A percentile compares a stretch with the other conserved stretches of the same genome.
phyloP scores from a whole-genome alignment of 2,113 vertebrate species.

The Cariama cristata region DNA sequence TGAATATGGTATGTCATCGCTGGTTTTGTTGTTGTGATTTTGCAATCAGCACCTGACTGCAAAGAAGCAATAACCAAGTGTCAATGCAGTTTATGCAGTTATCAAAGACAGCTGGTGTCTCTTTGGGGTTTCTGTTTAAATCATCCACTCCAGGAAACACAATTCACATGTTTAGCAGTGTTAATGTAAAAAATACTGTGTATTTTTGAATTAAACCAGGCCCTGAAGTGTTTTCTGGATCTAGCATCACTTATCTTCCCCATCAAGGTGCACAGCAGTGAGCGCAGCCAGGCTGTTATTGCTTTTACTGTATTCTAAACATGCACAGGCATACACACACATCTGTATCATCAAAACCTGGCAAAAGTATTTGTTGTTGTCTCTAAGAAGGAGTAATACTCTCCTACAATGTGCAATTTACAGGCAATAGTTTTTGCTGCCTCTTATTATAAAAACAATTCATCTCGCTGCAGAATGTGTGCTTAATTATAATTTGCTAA shows the following conservation, averaged over 20 bases:
- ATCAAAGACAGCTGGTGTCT: slow-evolving; percentile 1
- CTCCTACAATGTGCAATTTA: background rate
- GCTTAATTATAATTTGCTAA: slow-evolving; percentile 47
- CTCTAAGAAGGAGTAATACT: slow-evolving; percentile 29
- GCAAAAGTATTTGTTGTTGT: slow-evolving; percentile 28
- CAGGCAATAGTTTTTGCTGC: slow-evolving; percentile 29
- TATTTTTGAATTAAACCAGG: slow-evolving; percentile 20
- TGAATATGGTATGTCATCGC: background rate
- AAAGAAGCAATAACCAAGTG: slow-evolving; percentile 9
- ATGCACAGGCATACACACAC: background rate
- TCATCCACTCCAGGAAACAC: background rate
- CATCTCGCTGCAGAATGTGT: slow-evolving; percentile 15
- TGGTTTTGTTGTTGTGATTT: background rate
- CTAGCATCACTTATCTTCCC: slow-evolving; percentile 30
- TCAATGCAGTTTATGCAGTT: background rate
- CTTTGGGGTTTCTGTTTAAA: background rate
- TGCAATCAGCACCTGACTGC: background rate
- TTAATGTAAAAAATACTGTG: slow-evolving; percentile 6
- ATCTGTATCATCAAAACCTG: slow-evolving; percentile 48
- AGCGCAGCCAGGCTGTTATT: slow-evolving; percentile 1
- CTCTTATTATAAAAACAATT: slow-evolving; percentile 35
- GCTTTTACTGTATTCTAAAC: slow-evolving; percentile 42
- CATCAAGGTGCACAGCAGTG: slow-evolving; percentile 26
- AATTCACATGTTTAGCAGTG: background rate
- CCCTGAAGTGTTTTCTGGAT: slow-evolving; percentile 31